A percentile compares a stretch with the other conserved stretches of the same genome.
These are phyloP conservation scores for Lithodes maja DNA, from an alignment of 2,888 invertebrate species.

Conservation along the genomic window DNA sequence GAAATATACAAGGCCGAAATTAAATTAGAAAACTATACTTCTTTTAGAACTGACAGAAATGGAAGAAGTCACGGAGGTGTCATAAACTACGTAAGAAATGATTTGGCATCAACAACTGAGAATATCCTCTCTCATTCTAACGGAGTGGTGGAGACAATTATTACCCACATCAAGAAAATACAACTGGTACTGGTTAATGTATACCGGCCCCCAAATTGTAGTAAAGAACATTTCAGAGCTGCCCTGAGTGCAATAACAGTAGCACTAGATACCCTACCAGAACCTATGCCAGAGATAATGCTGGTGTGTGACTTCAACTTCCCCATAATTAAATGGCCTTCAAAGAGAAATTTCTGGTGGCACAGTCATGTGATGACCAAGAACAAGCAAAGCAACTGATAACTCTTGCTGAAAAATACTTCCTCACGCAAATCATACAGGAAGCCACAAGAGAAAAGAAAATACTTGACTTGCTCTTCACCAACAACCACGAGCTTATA, in stretches of 20 bases:
- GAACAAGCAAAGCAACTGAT: neutral
- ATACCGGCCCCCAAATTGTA: neutral
- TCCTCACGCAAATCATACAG: neutral
- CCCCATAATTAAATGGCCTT: neutral
- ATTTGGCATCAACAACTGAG: neutral
- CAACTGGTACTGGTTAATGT: neutral
- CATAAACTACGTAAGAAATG: neutral
- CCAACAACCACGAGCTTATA: neutral
- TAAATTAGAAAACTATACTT: neutral
- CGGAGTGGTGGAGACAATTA: neutral
- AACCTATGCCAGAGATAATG: conserved; percentile 12
- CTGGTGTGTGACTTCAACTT: conserved; percentile 7
- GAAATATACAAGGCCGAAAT: neutral
- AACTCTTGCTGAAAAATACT: neutral
- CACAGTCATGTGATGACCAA: neutral
- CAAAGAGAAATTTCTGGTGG: neutral
- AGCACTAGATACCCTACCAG: neutral
- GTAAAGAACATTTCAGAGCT: neutral
- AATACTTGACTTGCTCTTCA: neutral
- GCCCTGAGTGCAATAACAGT: neutral
- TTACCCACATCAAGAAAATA: neutral
- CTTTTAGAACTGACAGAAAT: neutral
- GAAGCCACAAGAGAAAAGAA: neutral
- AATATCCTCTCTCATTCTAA: neutral
- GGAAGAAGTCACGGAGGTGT: conserved; percentile 6